Evolutionary conservation across 2,888 invertebrate genomes (phyloP).

Genomic region (Calliscelio sp.): DNA sequence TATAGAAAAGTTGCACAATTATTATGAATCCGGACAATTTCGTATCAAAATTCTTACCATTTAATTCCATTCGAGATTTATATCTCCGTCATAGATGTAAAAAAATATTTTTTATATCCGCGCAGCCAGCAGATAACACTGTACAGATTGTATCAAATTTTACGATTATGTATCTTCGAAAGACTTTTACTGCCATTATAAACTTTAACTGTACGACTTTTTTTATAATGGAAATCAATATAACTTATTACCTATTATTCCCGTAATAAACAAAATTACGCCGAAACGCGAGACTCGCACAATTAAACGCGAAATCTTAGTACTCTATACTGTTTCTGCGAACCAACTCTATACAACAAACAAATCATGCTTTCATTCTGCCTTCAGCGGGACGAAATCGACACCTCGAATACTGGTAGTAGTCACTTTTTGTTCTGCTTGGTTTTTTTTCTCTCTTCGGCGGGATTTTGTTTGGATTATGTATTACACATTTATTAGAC

Average conservation of each 20-base stretch:
- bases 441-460: neutral
- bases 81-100: conserved; percentile 32
- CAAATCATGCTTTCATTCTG: conserved; percentile 55
- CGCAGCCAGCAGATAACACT: conserved; percentile 11
- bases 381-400: conserved; percentile 53
- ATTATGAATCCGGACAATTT: no score
- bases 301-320: no score
- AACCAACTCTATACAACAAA: conserved; percentile 54
- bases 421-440: conserved; percentile 37
- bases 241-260: conserved; percentile 39
- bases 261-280: conserved; percentile 1
- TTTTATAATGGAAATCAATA: conserved; percentile 49
- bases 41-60: conserved; percentile 25
- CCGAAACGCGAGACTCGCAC: neutral
- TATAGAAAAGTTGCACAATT: no score
- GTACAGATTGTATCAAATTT: conserved; percentile 58
- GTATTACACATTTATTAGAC: conserved; percentile 76
- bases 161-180: conserved; percentile 57
- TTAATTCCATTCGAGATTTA: conserved; percentile 36
- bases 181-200: conserved; percentile 52
- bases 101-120: conserved; percentile 42
- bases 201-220: conserved; percentile 37
- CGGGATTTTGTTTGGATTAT: conserved; percentile 69
- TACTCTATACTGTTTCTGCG: conserved; percentile 43
- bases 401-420: conserved; percentile 64